A percentile compares a stretch with the other conserved stretches of the same genome.
phyloP scores from a whole-genome alignment of 2,113 vertebrate species.

The Cephalopterus ornatus region DNA sequence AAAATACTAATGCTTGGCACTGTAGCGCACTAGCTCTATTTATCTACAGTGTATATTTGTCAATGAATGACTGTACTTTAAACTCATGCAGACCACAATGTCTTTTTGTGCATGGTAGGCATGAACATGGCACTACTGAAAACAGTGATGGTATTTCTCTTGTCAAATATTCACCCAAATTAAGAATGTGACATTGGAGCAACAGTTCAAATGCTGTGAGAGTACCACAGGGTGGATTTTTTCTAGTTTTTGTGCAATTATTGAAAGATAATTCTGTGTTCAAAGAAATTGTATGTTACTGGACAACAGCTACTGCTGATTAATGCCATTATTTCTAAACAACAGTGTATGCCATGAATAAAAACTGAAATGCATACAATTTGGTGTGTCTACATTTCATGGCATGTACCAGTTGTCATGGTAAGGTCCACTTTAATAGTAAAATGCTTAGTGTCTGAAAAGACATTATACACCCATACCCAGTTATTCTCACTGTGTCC shows the following conservation, averaged over 20 bases:
- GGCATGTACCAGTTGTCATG: background rate
- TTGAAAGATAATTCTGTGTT: background rate
- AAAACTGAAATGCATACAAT: background rate
- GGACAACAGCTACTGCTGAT: background rate
- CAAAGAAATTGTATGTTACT: background rate
- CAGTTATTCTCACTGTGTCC: background rate
- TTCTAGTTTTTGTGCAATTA: background rate
- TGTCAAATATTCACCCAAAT: background rate
- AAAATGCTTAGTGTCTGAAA: background rate
- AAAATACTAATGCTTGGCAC: background rate
- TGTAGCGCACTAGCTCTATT: background rate
- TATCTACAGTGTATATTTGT: background rate
- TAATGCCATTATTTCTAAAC: background rate
- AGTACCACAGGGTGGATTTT: background rate
- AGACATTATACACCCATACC: background rate
- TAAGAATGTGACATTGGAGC: background rate
- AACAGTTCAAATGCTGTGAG: background rate
- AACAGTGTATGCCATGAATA: accelerated
- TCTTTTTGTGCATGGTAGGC: background rate
- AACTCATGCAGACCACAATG: background rate
- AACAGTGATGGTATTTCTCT: background rate
- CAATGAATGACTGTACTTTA: background rate
- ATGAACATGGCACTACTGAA: background rate
- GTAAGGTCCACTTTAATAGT: background rate
- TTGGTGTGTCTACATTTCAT: background rate